Evolutionary conservation across 2,888 invertebrate genomes (phyloP), one percentile per base, ranked within the genome.

Genomic region (Zaprionus lineosus): DNA sequence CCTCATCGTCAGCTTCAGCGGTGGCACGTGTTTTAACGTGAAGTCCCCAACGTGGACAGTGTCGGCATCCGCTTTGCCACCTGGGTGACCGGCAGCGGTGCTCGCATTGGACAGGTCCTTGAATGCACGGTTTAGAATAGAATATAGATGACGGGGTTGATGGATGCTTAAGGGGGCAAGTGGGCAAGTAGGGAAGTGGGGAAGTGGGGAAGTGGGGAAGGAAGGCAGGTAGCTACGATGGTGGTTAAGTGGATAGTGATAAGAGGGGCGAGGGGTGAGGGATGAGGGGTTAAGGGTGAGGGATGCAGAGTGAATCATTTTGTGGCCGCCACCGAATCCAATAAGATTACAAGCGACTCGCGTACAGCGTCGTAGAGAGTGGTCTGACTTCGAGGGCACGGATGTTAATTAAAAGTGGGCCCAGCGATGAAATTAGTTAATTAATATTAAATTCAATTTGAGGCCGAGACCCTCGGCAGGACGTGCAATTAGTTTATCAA

Each of bases 381-480:
- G n/a, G n/a, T n/a, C n/a, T n/a, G 11, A 19, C 11, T 8, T 2
- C 15, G 9, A 15, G 37, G 14, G 53, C 19, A 28, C 29, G 29
- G 37, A 37, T 62, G 65, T 71, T 83, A 76, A 76, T 70, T 79
- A 76, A 68, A 81, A 59, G 43, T 53, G 74, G 43, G 50, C 43
- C 33, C 62, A 65, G 74, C 71, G 57, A 52, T 52, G 53, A 69
- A 79, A 81, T 79, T 77, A 69, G 74, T 81, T 77, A 81, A 79
- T 81, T 79, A 60, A 77, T 74, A 78, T 77, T 61, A 69, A 77
- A 84, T 79, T 81, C 82, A 79, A 79, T 79, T 79, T 56, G 51
- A 53, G 37, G 31, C 55, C 46, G 41, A 15, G 40, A 28, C 41
- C 0, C 7, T 7, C 3, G 5, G 19, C 19, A 3, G 16, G 44